Evolutionary conservation across 2,113 vertebrate species (phyloP), one percentile per base, ranked within the genome.

Genomic region (Collichthys lucidus): DNA sequence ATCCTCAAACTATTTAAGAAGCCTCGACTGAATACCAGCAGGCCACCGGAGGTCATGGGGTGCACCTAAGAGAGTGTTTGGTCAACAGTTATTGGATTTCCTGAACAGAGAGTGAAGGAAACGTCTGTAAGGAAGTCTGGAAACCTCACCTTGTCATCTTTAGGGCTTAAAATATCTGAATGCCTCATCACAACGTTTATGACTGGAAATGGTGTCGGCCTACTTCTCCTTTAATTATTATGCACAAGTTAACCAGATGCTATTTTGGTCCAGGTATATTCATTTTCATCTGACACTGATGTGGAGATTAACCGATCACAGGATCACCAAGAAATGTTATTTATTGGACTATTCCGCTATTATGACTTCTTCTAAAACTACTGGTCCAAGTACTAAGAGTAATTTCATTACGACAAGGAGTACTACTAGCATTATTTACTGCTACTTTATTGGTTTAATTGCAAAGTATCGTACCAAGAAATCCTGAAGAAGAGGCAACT

Each of bases 81-180:
- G 72, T 64, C 66, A 71, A 57, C 47, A 61, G 22, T 31, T 79
- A 59, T 24, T 75, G 65, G 65, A 24, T 84, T 81, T 14, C 67
- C 55, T 44, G 4, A 59, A 14, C 66, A 22, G 17, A 67, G 50
- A 62, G 15, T 20, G 68, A 42, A 47, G 40, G 26, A 70, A 19
- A 8, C 19, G 14, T 76, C 11, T 64, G 19, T 0, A 47, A 22
- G 49, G 22, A 52, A 59, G 22, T 74, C 53, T 31, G 7, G 31
- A 52, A 40, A 40, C 35, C 35, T 40, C 35, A 40, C 35, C 8
- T 40, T 40, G 35, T 40, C 35, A 40, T 40, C 35, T 40, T 40
- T 17, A 4, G 1, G 9, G 55, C 70, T 49, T 57, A 17, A 46
- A 67, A 55, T 55, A 56, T 40, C 72, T 17, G 26, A 60, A 67